Conservation (phyloP, 2,888 invertebrate species). For the Emmelina monodactyla region DNA sequence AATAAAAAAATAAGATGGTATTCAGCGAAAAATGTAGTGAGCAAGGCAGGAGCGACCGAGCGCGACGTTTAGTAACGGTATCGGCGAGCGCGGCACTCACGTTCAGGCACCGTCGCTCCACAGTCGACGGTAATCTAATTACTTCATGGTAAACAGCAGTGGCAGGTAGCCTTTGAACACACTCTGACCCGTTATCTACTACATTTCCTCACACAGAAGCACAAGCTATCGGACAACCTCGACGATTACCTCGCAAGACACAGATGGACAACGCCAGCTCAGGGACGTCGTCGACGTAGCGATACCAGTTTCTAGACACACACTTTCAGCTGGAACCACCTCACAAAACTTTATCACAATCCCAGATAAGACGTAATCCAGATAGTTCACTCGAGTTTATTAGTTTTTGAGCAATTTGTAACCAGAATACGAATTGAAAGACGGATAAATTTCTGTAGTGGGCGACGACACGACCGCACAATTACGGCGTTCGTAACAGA, state of each 20-base stretch:
- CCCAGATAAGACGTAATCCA: no score
- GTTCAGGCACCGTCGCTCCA: conserved; percentile 25
- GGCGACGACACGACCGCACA: conserved; percentile 25
- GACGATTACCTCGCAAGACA: conserved; percentile 50
- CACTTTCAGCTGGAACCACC: neutral
- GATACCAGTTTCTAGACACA: conserved; percentile 20
- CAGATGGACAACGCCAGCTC: conserved; percentile 53
- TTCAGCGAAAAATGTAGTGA: neutral
- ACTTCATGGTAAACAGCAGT: no score
- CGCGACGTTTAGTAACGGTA: conserved; percentile 50
- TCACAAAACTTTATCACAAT: no score
- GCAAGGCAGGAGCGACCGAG: conserved; percentile 25
- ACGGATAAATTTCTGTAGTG: conserved; percentile 30
- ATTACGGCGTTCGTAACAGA: conserved; percentile 36
- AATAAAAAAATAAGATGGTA: no score
- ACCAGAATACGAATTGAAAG: conserved; percentile 48
- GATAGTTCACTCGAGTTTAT: conserved; percentile 24
- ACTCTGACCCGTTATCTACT: no score
- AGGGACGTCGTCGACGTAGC: conserved; percentile 44
- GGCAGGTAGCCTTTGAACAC: no score
- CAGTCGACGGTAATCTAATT: conserved; percentile 22
- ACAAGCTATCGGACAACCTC: no score
- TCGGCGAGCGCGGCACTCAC: conserved; percentile 28
- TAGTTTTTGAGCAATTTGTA: conserved; percentile 29
- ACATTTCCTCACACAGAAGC: no score